Percentiles rank a stretch among this genome's conserved stretches.
These are phyloP conservation scores for Dryobates pubescens DNA, from an alignment of 2,797 vertebrate genomes.

Conservation along the genomic window DNA sequence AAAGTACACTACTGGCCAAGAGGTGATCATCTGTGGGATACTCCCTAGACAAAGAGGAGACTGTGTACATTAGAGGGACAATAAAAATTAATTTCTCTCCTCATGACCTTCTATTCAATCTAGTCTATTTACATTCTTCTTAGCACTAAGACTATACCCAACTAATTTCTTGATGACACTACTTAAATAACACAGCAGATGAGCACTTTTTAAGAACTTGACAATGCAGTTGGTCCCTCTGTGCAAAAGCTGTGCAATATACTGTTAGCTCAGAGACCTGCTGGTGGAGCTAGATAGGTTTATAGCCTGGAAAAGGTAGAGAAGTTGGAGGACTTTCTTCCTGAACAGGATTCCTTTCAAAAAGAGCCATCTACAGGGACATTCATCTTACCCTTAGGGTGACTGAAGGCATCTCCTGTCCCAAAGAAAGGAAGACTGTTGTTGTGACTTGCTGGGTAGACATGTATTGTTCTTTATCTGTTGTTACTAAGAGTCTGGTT, in stretches of 20 bases:
- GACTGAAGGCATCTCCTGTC: background rate
- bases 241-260: background rate
- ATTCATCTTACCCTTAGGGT: background rate
- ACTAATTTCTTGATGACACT: background rate
- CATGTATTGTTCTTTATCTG: background rate
- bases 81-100: background rate
- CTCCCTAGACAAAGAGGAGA: slow-evolving; percentile 45
- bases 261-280: background rate
- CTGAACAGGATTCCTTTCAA: background rate
- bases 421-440: background rate
- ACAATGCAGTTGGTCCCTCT: background rate
- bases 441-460: background rate
- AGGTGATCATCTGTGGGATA: background rate
- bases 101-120: background rate
- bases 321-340: background rate
- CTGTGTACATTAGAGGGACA: background rate
- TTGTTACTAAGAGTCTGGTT: background rate
- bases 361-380: background rate
- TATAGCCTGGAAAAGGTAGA: background rate
- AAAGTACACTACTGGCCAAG: background rate
- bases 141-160: background rate
- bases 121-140: slow-evolving; percentile 5
- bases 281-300: background rate
- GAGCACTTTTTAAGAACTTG: background rate
- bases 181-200: background rate